Conservation (phyloP, 2,888 invertebrate genomes). For the Mythimna vitellina region DNA sequence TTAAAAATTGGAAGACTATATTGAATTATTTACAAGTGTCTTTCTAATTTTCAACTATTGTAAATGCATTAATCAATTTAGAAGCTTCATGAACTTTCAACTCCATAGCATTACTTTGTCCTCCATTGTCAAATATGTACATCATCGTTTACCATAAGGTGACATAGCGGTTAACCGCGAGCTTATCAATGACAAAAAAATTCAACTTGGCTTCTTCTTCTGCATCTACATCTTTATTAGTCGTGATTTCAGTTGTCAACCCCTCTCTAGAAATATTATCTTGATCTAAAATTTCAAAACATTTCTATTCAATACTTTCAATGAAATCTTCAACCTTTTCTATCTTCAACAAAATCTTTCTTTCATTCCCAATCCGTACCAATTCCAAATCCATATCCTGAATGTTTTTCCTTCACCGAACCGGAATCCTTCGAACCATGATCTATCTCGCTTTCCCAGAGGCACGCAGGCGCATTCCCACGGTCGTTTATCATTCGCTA, state of each 20-base stretch:
- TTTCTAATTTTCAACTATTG: background rate
- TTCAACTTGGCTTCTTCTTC: background rate
- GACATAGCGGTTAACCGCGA: no score
- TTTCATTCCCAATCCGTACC: background rate
- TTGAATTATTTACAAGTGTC: background rate
- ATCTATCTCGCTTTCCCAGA: constrained; percentile 65
- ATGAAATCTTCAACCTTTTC: background rate
- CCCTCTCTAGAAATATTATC: background rate
- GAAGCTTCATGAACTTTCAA: background rate
- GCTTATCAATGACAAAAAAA: no score
- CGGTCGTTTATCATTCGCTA: constrained; percentile 73
- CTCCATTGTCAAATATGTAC: no score
- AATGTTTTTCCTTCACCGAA: constrained; percentile 52
- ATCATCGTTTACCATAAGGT: no score
- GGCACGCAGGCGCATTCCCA: constrained; percentile 69
- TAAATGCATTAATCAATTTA: background rate
- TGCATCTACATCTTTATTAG: background rate
- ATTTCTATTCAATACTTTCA: background rate
- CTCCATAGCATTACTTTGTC: background rate
- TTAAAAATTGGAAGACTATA: background rate
- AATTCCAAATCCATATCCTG: constrained; percentile 32
- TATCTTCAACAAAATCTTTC: background rate
- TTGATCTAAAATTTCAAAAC: background rate
- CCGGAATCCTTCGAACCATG: constrained; percentile 56
- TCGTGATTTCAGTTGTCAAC: background rate